Evolutionary conservation across 2,888 invertebrate species (phyloP), one percentile per base, ranked within the genome.

Genomic region (Tridacna crocea): DNA sequence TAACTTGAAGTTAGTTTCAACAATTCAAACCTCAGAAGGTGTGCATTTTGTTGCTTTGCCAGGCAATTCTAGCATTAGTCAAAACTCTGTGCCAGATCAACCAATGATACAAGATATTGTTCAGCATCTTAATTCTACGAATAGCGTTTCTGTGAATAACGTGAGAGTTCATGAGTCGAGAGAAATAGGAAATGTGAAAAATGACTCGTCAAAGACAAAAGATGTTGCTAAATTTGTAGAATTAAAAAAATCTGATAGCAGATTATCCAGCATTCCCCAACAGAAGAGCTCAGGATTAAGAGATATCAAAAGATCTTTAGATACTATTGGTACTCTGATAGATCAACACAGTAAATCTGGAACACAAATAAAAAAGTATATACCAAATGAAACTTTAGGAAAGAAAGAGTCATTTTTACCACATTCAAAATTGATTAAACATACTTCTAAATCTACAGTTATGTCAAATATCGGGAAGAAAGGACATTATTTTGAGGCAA

Each of bases 1-100:
- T 36, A 82, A 79, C 73, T 60, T 82, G 15, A 79, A 82, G 66
- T 77, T 78, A 46, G 76, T 82, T 0, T 79, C 82, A 15, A 82
- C 82, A 22, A 72, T 82, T 65, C 72, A 82, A 63, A 82, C 82
- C 22, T 79, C 73, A 46, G 75, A 72, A 48, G 82, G 82, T 17
- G 47, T 82, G 0, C 82, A 82, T 74, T 76, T 82, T 47, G 66
- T 82, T 15, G 82, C 82, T 22, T 66, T 82, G 15, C 82, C 82
- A 27, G 63, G 72, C 15, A 48, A 58, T 12, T 65, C 82, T 47
- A 73, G 70, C 51, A 70, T 51, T 48, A 47, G 61, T 47, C 19
- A 60, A 27, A 27, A 26, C 15, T 47, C 55, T 27, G 24, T 22
- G n/a, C 47, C n/a, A 8, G 51, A 70, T 24, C 70, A 70, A 36